Conservation (phyloP, 2,888 invertebrate genomes). For the Diarsia dahlii region DNA sequence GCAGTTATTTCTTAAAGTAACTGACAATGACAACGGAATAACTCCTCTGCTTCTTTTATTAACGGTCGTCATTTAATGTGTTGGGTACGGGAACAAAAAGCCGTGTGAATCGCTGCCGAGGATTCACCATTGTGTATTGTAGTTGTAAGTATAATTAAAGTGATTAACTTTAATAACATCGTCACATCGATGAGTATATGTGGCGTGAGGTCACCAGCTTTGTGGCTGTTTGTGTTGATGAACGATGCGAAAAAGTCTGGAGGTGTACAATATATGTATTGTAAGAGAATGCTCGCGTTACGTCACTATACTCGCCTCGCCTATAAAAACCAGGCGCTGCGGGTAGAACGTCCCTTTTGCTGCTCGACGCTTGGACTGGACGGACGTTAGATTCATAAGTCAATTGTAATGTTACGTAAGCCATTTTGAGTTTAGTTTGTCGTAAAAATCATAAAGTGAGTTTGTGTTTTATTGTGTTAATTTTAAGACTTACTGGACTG, state of each 20-base stretch:
- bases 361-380: no score
- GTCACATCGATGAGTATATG: conserved; percentile 41
- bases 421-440: no score
- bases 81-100: conserved; percentile 39
- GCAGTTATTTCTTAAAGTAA: neutral
- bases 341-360: no score
- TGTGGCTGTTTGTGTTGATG: conserved; percentile 30
- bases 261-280: no score
- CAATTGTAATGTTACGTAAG: no score
- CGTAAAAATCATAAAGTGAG: no score
- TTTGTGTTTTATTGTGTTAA: no score
- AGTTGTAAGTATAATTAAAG: conserved; percentile 54
- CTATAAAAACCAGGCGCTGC: no score
- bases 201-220: conserved; percentile 55
- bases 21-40: neutral
- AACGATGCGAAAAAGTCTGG: conserved; percentile 22
- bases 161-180: conserved; percentile 59
- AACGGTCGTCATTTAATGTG: conserved; percentile 29
- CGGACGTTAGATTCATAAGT: no score
- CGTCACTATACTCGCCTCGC: no score
- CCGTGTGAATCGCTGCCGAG: conserved; percentile 55
- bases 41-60: conserved; percentile 20
- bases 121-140: conserved; percentile 56
- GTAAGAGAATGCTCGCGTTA: no score
- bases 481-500: no score